Evolutionary conservation across 2,888 invertebrate species (phyloP).

Genomic region (Xiphydria camelus): DNA sequence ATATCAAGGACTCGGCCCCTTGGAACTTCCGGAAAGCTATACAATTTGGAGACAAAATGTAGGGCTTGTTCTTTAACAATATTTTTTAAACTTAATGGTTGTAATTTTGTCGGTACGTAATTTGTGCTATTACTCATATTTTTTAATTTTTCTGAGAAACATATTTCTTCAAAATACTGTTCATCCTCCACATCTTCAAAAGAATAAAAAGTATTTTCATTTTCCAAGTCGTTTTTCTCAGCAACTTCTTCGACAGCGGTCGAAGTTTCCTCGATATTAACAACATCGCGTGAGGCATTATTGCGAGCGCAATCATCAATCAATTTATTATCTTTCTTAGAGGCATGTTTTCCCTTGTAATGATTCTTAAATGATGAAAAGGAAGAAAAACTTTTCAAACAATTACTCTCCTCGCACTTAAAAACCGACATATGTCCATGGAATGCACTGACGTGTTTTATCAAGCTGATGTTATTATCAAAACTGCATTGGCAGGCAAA

Average conservation of each 20-base stretch:
- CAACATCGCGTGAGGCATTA: too few relatives aligned
- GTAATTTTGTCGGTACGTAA: neutral
- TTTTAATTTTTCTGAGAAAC: too few relatives aligned
- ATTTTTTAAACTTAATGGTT: neutral
- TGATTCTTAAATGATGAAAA: neutral
- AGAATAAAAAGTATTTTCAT: too few relatives aligned
- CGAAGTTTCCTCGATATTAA: too few relatives aligned
- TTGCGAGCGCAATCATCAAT: too few relatives aligned
- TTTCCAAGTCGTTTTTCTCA: too few relatives aligned
- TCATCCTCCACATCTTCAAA: too few relatives aligned
- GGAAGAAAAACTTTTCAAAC: neutral
- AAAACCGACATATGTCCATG: neutral
- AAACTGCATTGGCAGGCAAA: too few relatives aligned
- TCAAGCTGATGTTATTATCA: neutral
- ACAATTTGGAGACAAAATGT: conserved; percentile 2
- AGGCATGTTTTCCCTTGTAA: neutral
- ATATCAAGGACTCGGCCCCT: conserved; percentile 2
- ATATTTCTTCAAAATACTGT: too few relatives aligned
- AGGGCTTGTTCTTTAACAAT: neutral
- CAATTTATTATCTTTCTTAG: too few relatives aligned
- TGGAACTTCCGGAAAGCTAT: neutral
- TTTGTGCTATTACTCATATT: neutral
- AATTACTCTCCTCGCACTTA: neutral
- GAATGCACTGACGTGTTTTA: neutral
- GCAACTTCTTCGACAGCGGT: too few relatives aligned